Conservation (phyloP, 2,113 vertebrate genomes). For the Sebastes fasciatus region DNA sequence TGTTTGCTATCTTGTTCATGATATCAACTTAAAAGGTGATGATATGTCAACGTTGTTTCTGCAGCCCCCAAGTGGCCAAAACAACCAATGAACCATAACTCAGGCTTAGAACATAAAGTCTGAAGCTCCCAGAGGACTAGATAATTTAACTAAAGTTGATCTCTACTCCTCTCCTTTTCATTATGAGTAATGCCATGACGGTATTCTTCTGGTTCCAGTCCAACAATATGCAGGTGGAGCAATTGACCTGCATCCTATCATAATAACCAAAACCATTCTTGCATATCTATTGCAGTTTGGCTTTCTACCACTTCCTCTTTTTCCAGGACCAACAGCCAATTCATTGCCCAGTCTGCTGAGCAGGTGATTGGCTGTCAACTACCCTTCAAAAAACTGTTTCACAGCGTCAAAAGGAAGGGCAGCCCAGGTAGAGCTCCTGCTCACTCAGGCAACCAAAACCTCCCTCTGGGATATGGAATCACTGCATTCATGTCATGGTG, state of each 20-base stretch:
- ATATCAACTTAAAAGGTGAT: neutral
- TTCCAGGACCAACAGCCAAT: conserved; percentile 1
- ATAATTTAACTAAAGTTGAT: neutral
- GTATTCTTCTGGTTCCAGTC: conserved; percentile 7
- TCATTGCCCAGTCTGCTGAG: conserved; percentile 46
- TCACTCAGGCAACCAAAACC: conserved; percentile 27
- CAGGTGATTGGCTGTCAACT: conserved; percentile 47
- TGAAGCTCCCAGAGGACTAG: neutral
- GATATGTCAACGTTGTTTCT: neutral
- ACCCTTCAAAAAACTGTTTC: neutral
- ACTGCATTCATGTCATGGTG: conserved; percentile 35
- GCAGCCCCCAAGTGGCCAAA: neutral
- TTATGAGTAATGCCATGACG: neutral
- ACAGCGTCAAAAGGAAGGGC: neutral
- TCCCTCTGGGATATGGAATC: conserved; percentile 28
- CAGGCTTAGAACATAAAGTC: neutral
- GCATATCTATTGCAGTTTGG: conserved; percentile 17
- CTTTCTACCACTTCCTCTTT: conserved; percentile 8
- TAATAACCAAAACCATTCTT: neutral
- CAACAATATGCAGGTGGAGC: neutral
- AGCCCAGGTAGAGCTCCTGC: conserved; percentile 16
- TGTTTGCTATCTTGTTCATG: neutral
- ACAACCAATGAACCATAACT: neutral
- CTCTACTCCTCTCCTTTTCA: neutral
- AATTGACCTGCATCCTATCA: conserved; percentile 4